Evolutionary conservation across 2,797 vertebrate species (phyloP).

Genomic region (Tenualosa thibaudeaui): DNA sequence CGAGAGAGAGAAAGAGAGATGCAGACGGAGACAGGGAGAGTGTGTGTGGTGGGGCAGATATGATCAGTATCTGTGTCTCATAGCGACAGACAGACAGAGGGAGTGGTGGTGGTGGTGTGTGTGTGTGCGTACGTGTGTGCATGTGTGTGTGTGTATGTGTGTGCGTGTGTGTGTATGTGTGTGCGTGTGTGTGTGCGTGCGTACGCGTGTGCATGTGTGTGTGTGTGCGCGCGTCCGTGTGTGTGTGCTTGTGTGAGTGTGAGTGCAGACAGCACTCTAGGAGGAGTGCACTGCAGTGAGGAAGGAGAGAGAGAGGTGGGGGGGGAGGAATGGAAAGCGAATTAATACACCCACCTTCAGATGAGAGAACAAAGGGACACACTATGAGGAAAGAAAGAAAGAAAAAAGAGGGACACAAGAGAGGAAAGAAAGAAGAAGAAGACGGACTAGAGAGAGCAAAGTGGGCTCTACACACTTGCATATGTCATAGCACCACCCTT

Average conservation of each 20-base stretch:
- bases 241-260: slow-evolving; percentile 37
- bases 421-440: slow-evolving; percentile 25
- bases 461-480: slow-evolving; percentile 59
- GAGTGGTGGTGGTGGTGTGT: slow-evolving; percentile 52
- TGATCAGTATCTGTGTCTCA: slow-evolving; percentile 70
- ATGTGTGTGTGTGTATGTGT: slow-evolving; percentile 51
- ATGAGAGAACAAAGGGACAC: slow-evolving; percentile 69
- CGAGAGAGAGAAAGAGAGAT: slow-evolving; percentile 35
- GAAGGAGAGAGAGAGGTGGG: not conserved
- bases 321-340: slow-evolving; percentile 55
- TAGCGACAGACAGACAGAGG: slow-evolving; percentile 74
- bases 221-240: slow-evolving; percentile 39
- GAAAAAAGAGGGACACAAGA: slow-evolving; percentile 48
- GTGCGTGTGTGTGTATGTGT: slow-evolving; percentile 15
- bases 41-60: slow-evolving; percentile 65
- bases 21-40: slow-evolving; percentile 47
- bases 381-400: slow-evolving; percentile 44
- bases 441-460: not conserved
- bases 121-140: slow-evolving; percentile 46
- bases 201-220: slow-evolving; percentile 50
- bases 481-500: slow-evolving; percentile 30
- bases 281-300: slow-evolving; percentile 70
- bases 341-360: slow-evolving; percentile 68
- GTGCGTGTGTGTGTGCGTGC: slow-evolving; percentile 42
- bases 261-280: slow-evolving; percentile 66